Evolutionary conservation across 2,797 vertebrate genomes (phyloP), one percentile per base, ranked within the genome.

Genomic region (Rhynchonycteris naso): DNA sequence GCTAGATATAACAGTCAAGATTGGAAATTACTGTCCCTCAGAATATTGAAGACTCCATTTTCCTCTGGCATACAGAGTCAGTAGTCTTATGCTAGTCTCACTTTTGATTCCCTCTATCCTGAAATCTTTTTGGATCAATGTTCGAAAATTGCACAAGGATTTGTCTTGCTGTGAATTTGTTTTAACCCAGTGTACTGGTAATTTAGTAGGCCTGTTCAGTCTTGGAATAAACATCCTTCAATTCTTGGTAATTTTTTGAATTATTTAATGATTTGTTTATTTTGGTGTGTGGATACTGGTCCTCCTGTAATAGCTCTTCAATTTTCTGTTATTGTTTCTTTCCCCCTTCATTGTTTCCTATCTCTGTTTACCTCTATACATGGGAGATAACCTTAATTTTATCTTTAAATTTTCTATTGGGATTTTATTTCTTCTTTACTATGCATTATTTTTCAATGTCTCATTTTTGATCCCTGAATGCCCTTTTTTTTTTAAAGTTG

Each of bases 311-410:
- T 85, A 24, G 21, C 69, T 91, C 22, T 89, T 13, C 12, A 35
- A 38, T 61, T 59, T 89, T 76, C n/a, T 69, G 43, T 43, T 30
- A 33, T 58, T 63, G 79, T 88, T 22, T 78, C 68, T 91, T 43
- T 7, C 43, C 43, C 43, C 43, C 22, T 78, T 9, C 81, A 2
- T 80, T 58, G 16, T 87, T 93, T 91, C 56, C 65, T 1, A 10
- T 72, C 22, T 69, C 71, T 80, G 47, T 54, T 83, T 79, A 80
- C 15, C 5, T 82, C 13, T 33, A 0, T 63, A 14, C 61, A 4
- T 93, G 22, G 15, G n/a, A 78, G 16, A 47, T 43, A 78, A 81
- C 13, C 14, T 94, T 50, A 79, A 18, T 88, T 96, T 93, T 93
- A 43, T 63, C 24, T 80, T 89, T 79, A 90, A 50, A 82, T 19